Evolutionary conservation across 2,888 invertebrate genomes (phyloP).

Genomic region (Acholoe squamosa): DNA sequence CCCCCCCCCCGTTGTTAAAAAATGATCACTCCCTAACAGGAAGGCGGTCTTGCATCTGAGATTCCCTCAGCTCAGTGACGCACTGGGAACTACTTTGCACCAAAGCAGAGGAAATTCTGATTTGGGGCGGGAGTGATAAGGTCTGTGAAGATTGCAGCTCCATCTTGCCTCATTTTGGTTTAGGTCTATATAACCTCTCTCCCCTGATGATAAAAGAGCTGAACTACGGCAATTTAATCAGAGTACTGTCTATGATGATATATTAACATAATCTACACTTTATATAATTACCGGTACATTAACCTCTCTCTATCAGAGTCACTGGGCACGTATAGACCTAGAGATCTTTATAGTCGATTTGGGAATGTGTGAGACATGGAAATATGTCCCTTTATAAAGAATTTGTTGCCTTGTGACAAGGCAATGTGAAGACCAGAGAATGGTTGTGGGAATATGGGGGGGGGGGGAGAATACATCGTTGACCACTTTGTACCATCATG

Average conservation of each 20-base stretch:
- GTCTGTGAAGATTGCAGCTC: conserved; percentile 1
- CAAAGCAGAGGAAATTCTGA: conserved; percentile 33
- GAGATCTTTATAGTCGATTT: too few species aligned
- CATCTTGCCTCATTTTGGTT: conserved; percentile 10
- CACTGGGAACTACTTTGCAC: conserved; percentile 33
- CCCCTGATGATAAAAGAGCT: conserved; percentile 27
- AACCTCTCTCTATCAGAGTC: too few species aligned
- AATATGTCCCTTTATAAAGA: too few species aligned
- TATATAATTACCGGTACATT: too few species aligned
- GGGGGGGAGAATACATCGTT: neutral
- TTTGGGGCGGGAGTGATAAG: neutral
- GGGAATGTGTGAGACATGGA: too few species aligned
- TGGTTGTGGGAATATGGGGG: neutral
- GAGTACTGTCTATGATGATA: neutral
- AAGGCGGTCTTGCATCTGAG: neutral
- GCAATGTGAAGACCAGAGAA: too few species aligned
- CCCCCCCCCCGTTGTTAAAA: too few species aligned
- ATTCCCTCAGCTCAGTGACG: neutral
- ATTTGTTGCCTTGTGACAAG: neutral
- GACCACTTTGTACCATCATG: neutral
- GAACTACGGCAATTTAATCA: neutral
- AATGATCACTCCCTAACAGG: too few species aligned
- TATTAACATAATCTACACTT: too few species aligned
- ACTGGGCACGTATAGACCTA: too few species aligned
- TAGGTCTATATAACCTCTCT: neutral